A percentile compares a stretch with the other conserved stretches of the same genome.
Evolutionary conservation across 2,113 vertebrate species (phyloP).

Genomic region (Heliornis fulica): DNA sequence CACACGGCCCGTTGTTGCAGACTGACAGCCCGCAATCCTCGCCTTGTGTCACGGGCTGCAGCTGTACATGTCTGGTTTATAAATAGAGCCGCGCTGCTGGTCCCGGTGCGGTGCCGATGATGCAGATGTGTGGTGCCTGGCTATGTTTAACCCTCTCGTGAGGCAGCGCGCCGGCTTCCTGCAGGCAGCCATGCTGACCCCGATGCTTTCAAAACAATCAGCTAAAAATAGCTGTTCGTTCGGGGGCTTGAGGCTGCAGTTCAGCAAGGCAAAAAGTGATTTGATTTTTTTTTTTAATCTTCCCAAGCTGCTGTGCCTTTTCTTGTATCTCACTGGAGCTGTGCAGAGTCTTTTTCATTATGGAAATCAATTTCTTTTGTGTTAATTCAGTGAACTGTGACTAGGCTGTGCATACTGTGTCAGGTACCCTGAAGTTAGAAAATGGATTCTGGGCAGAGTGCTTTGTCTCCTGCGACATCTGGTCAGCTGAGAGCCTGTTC

Average conservation of each 20-base stretch:
- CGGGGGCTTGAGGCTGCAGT: neutral
- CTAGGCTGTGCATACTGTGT: neutral
- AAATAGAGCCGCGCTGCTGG: constrained; percentile 43
- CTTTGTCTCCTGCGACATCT: neutral
- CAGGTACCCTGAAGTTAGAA: neutral
- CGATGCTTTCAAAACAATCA: neutral
- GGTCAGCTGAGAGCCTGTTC: neutral
- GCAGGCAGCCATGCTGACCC: neutral
- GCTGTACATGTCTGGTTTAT: constrained; percentile 25
- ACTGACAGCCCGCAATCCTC: neutral
- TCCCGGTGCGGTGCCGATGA: neutral
- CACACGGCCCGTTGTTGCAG: neutral
- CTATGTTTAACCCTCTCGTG: neutral
- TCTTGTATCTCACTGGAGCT: neutral
- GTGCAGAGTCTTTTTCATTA: neutral
- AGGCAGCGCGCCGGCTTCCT: neutral
- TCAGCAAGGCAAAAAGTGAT: neutral
- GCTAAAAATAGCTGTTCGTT: neutral
- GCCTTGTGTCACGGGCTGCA: neutral
- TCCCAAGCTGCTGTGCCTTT: neutral
- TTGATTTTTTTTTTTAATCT: neutral
- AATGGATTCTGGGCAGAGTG: neutral
- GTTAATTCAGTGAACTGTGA: constrained; percentile 30
- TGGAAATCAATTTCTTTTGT: neutral
- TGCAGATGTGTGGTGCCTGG: constrained; percentile 28